Conservation (phyloP, 2,888 invertebrate species). For the Hydrotaea diabolus region DNA sequence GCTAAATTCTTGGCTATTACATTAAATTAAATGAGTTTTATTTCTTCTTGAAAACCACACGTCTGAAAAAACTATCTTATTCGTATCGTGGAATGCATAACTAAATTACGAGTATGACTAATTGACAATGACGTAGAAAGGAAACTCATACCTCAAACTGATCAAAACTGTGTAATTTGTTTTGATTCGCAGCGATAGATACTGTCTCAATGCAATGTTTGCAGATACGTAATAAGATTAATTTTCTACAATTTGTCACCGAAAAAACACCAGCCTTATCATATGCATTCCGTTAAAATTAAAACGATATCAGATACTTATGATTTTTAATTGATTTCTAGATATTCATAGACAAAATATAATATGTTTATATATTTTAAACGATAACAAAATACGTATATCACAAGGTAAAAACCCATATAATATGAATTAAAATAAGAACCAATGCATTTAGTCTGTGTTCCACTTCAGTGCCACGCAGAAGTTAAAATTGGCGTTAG, state of each 20-base stretch:
- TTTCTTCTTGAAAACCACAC: too few species aligned
- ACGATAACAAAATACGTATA: not conserved
- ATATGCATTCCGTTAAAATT: not conserved
- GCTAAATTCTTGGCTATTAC: too few species aligned
- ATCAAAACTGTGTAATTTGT: too few species aligned
- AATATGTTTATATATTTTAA: too few species aligned
- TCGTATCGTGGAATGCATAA: too few species aligned
- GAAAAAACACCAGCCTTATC: not conserved
- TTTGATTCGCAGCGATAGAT: too few species aligned
- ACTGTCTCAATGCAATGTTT: too few species aligned
- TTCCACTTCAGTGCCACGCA: not conserved
- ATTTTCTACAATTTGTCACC: not conserved
- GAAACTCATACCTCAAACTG: too few species aligned
- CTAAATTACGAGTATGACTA: too few species aligned
- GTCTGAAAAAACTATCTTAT: too few species aligned
- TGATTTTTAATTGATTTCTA: constrained; percentile 24
- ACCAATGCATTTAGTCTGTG: not conserved
- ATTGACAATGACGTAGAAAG: too few species aligned
- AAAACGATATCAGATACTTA: constrained; percentile 18
- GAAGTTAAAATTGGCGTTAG: not conserved
- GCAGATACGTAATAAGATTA: not conserved
- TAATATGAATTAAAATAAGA: not conserved
- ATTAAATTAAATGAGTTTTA: too few species aligned
- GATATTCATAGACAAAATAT: not conserved
- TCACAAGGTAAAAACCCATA: not conserved